A percentile compares a stretch with the other conserved stretches of the same genome.
Conservation (phyloP, 2,888 invertebrate genomes). For the Ophion slaviceki region DNA sequence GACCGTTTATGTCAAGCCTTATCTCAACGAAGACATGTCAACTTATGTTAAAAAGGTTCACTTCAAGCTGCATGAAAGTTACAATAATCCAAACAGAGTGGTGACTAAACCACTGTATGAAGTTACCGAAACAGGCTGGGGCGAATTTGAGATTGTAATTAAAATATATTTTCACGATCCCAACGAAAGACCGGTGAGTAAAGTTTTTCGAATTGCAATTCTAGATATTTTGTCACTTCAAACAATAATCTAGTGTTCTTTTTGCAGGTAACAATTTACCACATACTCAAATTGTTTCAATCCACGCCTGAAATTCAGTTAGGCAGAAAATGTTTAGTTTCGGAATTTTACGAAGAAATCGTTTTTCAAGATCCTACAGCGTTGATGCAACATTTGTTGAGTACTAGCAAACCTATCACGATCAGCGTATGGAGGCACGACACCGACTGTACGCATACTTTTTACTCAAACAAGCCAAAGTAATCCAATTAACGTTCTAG, state of each 20-base stretch:
- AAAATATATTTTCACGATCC: conserved; percentile 99
- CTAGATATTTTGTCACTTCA: background rate
- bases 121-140: conserved; percentile 99
- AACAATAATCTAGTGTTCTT: background rate
- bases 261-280: conserved; percentile 95
- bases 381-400: conserved; percentile 94
- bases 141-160: conserved; percentile 99
- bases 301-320: conserved; percentile 85
- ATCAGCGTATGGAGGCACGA: conserved; percentile 92
- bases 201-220: background rate
- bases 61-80: conserved; percentile 99
- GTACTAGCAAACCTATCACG: conserved; percentile 90
- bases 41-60: conserved; percentile 97
- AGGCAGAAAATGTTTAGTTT: conserved; percentile 91
- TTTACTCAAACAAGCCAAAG: conserved; percentile 15
- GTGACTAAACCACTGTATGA: conserved; percentile 98
- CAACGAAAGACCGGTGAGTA: conserved; percentile 94
- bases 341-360: conserved; percentile 98
- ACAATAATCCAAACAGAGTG: conserved; percentile 96
- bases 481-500: conserved; percentile 36
- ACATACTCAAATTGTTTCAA: conserved; percentile 97
- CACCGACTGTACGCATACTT: conserved; percentile 90
- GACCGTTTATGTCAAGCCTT: conserved; percentile 98
- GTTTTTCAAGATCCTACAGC: conserved; percentile 96
- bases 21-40: conserved; percentile 96